Evolutionary conservation across 2,888 invertebrate species (phyloP), one percentile per base, ranked within the genome.

Genomic region (Polyommatus iphigenia): DNA sequence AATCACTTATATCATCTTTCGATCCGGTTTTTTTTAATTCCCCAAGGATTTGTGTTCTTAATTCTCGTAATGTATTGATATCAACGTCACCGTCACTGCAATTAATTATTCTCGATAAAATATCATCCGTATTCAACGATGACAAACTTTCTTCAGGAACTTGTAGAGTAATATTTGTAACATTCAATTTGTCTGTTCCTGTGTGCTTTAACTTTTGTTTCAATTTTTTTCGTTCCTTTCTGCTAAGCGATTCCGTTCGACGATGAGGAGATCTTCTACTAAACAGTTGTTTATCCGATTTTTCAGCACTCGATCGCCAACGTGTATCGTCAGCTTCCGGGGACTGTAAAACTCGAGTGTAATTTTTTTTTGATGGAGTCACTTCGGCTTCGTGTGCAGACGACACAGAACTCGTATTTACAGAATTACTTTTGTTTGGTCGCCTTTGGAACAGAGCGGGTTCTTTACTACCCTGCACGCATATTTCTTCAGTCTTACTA

Each of bases 81-180:
- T 95, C 93, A 78, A 94, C 92, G 80, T 94, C 94, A 78, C 84
- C 85, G 81, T 92, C 91, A 79, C 87, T 89, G 81, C 94, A 94
- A 79, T 89, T 89, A 62, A 94, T 90, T 71, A 94, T 93, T 81
- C 93, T 89, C 4, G 89, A 87, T 10, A 94, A 84, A 81, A 94
- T 93, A 83, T 93, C 92, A 81, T 89, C 87, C 3, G 92, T 91
- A 80, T 91, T 91, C 18, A 94, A 86, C 10, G 91, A 91, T 80
- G 86, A 83, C 78, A 94, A 83, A 77, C 89, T 91, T 83, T 92
- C 90, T 85, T 92, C 87, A 67, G 93, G 93, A 10, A 94, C 93
- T 79, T 92, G 91, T 8, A 94, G 84, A 2, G 93, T 93, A 57
- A 94, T 93, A 81, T 94, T 93, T 1, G 93, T 93, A 50, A 94